Evolutionary conservation across 2,797 vertebrate genomes (phyloP).

Genomic region (Apodemus agrarius): DNA sequence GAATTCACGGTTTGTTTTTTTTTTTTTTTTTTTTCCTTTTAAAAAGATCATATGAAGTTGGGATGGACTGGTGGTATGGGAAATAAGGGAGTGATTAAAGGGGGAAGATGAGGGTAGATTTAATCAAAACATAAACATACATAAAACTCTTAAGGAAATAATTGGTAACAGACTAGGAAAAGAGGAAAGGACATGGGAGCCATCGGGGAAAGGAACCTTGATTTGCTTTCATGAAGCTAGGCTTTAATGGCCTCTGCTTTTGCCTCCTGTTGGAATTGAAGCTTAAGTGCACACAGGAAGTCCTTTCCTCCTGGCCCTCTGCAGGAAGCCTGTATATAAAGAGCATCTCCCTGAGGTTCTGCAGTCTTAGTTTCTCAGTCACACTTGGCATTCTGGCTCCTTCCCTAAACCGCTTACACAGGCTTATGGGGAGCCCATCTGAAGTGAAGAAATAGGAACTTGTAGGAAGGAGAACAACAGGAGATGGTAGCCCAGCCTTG

Average conservation of each 20-base stretch:
- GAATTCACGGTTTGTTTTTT: no score
- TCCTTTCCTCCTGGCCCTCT: background rate
- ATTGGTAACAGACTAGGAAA: background rate
- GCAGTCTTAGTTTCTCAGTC: background rate
- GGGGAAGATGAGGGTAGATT: background rate
- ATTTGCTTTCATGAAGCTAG: background rate
- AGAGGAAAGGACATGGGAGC: background rate
- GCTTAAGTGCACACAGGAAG: no score
- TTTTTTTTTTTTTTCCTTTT: no score
- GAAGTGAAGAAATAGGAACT: background rate
- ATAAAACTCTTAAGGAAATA: background rate
- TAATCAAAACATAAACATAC: no score
- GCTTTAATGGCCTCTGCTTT: fast-evolving
- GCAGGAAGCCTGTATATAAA: background rate
- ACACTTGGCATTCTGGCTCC: background rate
- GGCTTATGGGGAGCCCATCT: background rate
- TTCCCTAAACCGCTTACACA: background rate
- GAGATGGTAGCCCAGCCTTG: background rate
- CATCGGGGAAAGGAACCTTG: background rate
- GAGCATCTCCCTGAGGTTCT: background rate
- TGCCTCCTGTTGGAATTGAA: background rate
- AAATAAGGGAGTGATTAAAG: background rate
- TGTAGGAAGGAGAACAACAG: no score
- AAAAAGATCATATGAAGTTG: background rate
- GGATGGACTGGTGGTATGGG: background rate